phyloP scores from a whole-genome alignment of 2,113 vertebrate genomes.

The Ochotona princeps region DNA sequence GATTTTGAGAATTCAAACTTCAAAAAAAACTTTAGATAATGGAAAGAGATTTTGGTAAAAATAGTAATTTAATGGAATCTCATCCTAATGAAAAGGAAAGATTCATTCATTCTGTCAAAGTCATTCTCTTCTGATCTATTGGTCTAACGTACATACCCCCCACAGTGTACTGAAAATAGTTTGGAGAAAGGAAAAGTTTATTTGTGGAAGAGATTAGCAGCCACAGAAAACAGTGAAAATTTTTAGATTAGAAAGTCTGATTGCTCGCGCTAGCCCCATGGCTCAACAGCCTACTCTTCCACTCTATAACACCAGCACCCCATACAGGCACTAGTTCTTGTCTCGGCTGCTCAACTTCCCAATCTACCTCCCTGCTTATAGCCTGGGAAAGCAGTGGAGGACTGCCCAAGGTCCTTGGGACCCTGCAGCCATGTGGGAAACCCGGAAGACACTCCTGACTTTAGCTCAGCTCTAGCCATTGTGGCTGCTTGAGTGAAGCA shows the following conservation, averaged over 20 bases:
- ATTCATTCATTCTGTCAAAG: neutral
- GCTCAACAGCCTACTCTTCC: too few species aligned
- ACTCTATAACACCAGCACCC: too few species aligned
- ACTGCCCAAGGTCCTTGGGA: too few species aligned
- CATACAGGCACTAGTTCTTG: too few species aligned
- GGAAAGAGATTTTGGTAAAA: slow-evolving; percentile 55
- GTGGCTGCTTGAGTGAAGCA: too few species aligned
- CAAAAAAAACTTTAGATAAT: slow-evolving; percentile 54
- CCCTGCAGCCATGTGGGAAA: too few species aligned
- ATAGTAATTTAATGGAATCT: slow-evolving; percentile 43
- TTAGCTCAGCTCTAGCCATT: too few species aligned
- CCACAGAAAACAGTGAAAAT: neutral
- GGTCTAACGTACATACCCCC: slow-evolving; percentile 39
- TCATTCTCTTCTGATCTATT: slow-evolving; percentile 36
- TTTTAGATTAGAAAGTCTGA: neutral
- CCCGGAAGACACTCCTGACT: too few species aligned
- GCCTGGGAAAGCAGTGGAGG: too few species aligned
- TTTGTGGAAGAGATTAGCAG: slow-evolving; percentile 32
- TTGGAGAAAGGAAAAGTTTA: slow-evolving; percentile 36
- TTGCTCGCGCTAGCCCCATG: too few species aligned
- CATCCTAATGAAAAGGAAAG: slow-evolving; percentile 60
- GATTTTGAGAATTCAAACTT: slow-evolving; percentile 65
- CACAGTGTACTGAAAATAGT: slow-evolving; percentile 38
- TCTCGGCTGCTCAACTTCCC: too few species aligned
- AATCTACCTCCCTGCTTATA: too few species aligned